These are phyloP conservation scores for Yasuhikotakia modesta DNA, from an alignment of 2,797 vertebrate species.

Conservation along the genomic window DNA sequence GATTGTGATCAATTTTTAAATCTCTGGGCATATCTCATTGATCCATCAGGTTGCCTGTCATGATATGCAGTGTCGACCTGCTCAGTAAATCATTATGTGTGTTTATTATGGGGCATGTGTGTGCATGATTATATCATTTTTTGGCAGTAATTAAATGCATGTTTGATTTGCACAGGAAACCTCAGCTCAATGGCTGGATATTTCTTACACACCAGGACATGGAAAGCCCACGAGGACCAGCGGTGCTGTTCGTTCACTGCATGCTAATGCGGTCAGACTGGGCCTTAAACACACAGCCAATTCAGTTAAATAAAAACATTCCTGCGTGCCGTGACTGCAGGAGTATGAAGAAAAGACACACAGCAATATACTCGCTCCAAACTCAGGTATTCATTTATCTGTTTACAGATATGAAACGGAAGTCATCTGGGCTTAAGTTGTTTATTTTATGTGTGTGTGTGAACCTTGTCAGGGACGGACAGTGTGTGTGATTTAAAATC, in stretches of 20 bases:
- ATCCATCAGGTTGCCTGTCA: not conserved
- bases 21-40: not conserved
- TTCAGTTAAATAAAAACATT: slow-evolving; percentile 39
- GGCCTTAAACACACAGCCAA: slow-evolving; percentile 31
- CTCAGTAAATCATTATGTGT: not conserved
- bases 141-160: slow-evolving; percentile 33
- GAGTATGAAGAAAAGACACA: not conserved
- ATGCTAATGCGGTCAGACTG: slow-evolving; percentile 34
- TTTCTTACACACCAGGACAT: slow-evolving; percentile 25
- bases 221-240: slow-evolving; percentile 10
- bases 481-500: not conserved
- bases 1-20: not conserved
- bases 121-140: not conserved
- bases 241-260: slow-evolving; percentile 8
- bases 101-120: not conserved
- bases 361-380: not conserved
- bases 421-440: not conserved
- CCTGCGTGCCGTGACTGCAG: not conserved
- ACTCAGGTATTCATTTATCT: not conserved
- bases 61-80: not conserved
- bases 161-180: slow-evolving; percentile 26
- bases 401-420: slow-evolving; percentile 10
- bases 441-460: not conserved
- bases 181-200: slow-evolving; percentile 17
- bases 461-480: too few relatives aligned